phyloP scores from a whole-genome alignment of 2,113 vertebrate species.

The Gymnogyps californianus region DNA sequence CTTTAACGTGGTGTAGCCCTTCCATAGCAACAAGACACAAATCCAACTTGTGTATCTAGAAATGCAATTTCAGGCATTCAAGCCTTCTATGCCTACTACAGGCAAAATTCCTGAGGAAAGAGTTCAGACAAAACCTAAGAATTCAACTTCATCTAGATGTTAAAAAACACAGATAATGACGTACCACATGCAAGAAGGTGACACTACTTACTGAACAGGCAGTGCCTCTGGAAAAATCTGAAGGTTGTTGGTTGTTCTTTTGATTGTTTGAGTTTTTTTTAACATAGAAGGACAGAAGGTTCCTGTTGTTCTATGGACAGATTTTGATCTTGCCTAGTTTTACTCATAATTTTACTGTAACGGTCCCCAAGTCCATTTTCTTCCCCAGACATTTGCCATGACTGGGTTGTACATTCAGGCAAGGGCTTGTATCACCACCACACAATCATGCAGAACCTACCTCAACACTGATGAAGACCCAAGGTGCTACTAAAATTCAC shows the following conservation, averaged over 20 bases:
- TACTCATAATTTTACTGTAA: neutral
- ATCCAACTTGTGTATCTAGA: neutral
- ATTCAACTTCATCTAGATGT: neutral
- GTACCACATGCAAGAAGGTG: neutral
- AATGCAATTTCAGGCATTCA: neutral
- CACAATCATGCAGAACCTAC: neutral
- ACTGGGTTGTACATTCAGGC: neutral
- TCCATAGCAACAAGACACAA: neutral
- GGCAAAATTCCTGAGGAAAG: neutral
- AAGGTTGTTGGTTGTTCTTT: neutral
- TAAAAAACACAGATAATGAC: neutral
- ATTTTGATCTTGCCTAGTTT: neutral
- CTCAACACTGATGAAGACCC: neutral
- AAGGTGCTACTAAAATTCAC: neutral
- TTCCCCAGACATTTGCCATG: neutral
- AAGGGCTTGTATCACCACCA: neutral
- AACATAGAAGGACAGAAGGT: neutral
- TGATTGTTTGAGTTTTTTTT: neutral
- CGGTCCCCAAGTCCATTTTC: neutral
- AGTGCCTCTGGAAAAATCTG: neutral
- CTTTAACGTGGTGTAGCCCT: neutral
- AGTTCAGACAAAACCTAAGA: neutral
- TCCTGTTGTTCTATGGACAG: neutral
- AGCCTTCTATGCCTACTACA: neutral
- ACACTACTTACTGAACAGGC: neutral